phyloP scores from a whole-genome alignment of 2,113 vertebrate genomes.

The Macroglossus sobrinus region DNA sequence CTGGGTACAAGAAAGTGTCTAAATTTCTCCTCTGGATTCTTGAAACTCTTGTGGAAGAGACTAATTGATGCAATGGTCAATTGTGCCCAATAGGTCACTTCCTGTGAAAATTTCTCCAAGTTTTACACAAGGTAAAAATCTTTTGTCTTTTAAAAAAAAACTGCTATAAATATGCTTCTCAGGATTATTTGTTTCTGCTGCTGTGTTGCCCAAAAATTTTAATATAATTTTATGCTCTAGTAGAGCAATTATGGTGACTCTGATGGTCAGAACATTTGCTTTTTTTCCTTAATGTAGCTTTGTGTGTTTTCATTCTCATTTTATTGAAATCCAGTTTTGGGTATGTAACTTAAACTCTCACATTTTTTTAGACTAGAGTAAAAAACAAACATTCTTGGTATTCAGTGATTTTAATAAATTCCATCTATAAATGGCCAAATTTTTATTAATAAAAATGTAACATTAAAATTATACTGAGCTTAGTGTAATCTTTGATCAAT shows the following conservation, averaged over 20 bases:
- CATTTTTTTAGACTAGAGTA: not conserved
- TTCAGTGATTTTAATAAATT: constrained; percentile 30
- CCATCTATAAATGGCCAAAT: not conserved
- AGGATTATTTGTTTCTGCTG: not conserved
- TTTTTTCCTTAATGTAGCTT: not conserved
- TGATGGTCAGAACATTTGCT: not conserved
- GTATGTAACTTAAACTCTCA: not conserved
- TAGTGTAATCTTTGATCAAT: not conserved
- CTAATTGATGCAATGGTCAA: not conserved
- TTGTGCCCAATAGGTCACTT: not conserved
- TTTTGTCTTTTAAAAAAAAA: not conserved
- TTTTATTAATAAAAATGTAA: not conserved
- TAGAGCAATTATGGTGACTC: not conserved
- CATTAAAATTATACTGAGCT: constrained; percentile 26
- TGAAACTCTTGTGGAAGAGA: not conserved
- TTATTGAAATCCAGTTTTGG: constrained; percentile 23
- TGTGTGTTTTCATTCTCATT: constrained; percentile 38
- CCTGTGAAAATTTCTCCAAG: not conserved
- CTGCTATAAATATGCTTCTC: not conserved
- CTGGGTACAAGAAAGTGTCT: not conserved
- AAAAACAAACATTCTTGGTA: constrained; percentile 36
- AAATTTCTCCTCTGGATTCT: not conserved
- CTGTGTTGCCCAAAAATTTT: not conserved
- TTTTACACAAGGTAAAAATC: not conserved
- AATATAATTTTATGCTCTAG: not conserved